Evolutionary conservation across 1,140 invertebrate species (phyloP), one percentile per base, ranked within the genome.

Genomic region (Diorhabda elongata): DNA sequence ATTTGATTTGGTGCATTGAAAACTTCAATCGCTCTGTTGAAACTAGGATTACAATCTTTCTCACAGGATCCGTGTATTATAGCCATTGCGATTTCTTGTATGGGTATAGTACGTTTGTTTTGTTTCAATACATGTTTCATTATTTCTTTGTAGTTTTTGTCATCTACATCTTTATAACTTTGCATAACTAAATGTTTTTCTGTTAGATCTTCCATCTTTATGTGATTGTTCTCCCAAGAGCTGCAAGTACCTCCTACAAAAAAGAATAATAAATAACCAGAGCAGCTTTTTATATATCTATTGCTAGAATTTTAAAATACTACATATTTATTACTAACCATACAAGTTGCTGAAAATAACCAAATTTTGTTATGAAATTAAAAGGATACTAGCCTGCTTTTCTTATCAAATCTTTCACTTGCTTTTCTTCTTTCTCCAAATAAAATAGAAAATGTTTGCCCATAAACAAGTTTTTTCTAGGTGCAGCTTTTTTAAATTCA

Each of bases 81-180:
- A 58, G 84, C 82, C 67, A 83, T 77, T 4, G 83, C 84, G 52
- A 85, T 78, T 73, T 85, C 85, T 45, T 80, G 78, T 63, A 85
- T 80, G 43, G 79, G 79, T 65, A 85, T 83, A 42, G 79, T 64
- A 45, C 83, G 74, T 67, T 81, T 81, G 2, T 76, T 75, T 8
- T 69, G 42, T 57, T 73, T 73, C 43, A 64, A 73, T 42, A 76
- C 69, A 52, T 65, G 7, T 59, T 67, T 69, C 5, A 71, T 67
- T 26, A 76, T 47, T n/a, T 68, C 59, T 8, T 65, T 60, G 8
- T 74, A 73, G 5, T 64, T 45, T 43, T 47, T 42, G 44, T 69
- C 66, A 43, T 63, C 58, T 11, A 66, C 59, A 6, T 66, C 65
- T 58, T 70, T 64, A 45, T 57, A 56, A n/a, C 65, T 61, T 66